These are phyloP conservation scores for Petrolisthes cinctipes DNA, from an alignment of 2,888 invertebrate genomes.

Conservation along the genomic window DNA sequence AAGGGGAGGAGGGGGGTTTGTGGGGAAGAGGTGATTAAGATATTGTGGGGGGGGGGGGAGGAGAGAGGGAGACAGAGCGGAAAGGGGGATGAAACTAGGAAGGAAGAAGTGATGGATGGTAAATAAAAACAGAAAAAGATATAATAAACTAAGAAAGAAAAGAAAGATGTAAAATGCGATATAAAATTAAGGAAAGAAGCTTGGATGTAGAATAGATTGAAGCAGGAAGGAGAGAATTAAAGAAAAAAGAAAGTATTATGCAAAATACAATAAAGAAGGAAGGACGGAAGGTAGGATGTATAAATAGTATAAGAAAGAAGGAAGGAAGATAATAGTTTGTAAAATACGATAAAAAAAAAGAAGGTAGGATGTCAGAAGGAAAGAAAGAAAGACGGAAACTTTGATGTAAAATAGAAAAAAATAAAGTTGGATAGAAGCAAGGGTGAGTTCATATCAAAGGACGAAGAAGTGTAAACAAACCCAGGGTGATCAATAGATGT, in stretches of 20 bases:
- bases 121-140: no score
- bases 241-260: background rate
- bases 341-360: background rate
- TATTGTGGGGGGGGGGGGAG: background rate
- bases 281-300: background rate
- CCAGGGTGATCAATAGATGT: no score
- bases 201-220: background rate
- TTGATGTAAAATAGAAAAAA: no score
- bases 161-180: background rate
- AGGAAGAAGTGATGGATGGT: conserved; percentile 1
- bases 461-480: no score
- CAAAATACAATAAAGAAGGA: background rate
- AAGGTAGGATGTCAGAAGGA: background rate
- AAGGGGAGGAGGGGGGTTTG: background rate
- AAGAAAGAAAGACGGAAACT: background rate
- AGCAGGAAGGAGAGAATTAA: background rate
- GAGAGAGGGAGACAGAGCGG: background rate
- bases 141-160: no score
- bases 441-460: no score
- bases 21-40: background rate
- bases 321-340: background rate
- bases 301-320: background rate
- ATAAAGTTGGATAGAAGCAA: no score
- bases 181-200: background rate
- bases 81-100: no score